Evolutionary conservation across 2,888 invertebrate species (phyloP).

Genomic region (Mesorhabditis sp.): DNA sequence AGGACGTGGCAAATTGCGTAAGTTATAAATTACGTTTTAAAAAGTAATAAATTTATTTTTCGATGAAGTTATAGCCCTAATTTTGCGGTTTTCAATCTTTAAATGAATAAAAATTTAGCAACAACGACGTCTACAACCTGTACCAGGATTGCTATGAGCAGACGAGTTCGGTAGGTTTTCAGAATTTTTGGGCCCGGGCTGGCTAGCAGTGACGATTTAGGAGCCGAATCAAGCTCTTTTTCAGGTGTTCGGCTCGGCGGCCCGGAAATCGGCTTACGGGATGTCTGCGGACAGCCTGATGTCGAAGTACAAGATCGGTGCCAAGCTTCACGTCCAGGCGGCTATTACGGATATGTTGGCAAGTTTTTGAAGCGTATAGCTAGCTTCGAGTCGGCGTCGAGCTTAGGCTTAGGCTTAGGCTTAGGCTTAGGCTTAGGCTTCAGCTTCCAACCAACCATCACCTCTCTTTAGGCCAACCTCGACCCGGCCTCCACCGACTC

Average conservation of each 20-base stretch:
- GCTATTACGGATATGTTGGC: neutral
- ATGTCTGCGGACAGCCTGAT: too few species aligned
- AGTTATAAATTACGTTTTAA: neutral
- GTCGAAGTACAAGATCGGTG: neutral
- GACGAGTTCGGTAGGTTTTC: constrained; percentile 10
- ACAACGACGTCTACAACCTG: constrained; percentile 47
- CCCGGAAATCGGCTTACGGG: too few species aligned
- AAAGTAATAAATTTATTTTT: neutral
- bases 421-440: too few species aligned
- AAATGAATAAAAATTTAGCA: constrained; percentile 3
- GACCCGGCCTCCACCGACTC: constrained; percentile 49
- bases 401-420: too few species aligned
- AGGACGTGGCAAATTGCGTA: constrained; percentile 24
- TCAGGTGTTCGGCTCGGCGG: constrained; percentile 3
- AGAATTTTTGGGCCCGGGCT: constrained; percentile 4
- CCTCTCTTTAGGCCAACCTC: constrained; percentile 13
- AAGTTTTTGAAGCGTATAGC: neutral
- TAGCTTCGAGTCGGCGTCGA: too few species aligned
- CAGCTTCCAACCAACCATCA: too few species aligned
- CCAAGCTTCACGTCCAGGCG: constrained; percentile 2
- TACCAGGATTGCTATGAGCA: constrained; percentile 47
- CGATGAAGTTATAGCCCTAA: neutral
- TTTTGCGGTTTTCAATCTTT: neutral
- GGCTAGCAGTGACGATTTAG: neutral
- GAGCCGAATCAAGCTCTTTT: neutral